Conservation (phyloP, 2,888 invertebrate species). For the Pachliopta kotzebuea region DNA sequence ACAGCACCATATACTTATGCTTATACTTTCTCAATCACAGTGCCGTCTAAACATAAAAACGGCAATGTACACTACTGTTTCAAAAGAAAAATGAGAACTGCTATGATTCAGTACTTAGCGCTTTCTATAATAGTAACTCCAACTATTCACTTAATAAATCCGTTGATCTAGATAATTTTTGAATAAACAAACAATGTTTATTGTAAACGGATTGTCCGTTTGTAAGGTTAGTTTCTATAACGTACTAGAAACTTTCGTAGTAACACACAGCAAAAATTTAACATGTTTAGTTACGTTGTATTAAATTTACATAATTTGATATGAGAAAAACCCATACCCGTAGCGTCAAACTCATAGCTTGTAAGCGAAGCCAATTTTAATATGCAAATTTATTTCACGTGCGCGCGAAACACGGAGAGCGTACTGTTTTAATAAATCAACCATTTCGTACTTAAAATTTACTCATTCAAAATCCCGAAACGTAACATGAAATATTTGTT, state of each 20-base stretch:
- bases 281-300: slow-evolving; percentile 10
- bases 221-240: neutral
- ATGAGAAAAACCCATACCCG: slow-evolving; percentile 13
- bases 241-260: neutral
- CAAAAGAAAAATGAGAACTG: too few species aligned
- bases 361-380: slow-evolving; percentile 26
- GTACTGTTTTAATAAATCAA: slow-evolving; percentile 16
- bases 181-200: too few species aligned
- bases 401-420: slow-evolving; percentile 9
- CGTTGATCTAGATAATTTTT: too few species aligned
- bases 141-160: too few species aligned
- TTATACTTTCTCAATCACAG: too few species aligned
- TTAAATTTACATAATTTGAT: slow-evolving; percentile 18
- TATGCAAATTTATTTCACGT: slow-evolving; percentile 26
- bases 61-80: too few species aligned
- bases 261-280: neutral
- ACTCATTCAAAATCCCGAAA: neutral
- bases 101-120: too few species aligned
- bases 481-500: slow-evolving; percentile 1
- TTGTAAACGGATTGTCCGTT: neutral
- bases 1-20: too few species aligned
- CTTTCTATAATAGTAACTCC: too few species aligned
- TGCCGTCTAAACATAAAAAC: too few species aligned
- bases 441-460: slow-evolving; percentile 9
- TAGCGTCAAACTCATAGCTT: slow-evolving; percentile 18